Percentiles rank a stretch among this genome's conserved stretches.
Evolutionary conservation across 2,797 vertebrate genomes (phyloP).

Genomic region (Argya squamiceps): DNA sequence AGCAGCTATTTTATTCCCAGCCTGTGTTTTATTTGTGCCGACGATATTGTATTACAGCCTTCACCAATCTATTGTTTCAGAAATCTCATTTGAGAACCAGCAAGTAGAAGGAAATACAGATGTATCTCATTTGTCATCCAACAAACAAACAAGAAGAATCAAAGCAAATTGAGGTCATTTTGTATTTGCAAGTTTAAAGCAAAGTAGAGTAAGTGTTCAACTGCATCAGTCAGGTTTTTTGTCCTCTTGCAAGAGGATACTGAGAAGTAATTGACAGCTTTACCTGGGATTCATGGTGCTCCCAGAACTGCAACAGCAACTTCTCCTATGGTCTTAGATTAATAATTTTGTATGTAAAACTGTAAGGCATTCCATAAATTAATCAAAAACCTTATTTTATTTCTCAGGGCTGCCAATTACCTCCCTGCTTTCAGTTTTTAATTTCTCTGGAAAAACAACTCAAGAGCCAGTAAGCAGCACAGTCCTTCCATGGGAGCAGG

Average conservation of each 20-base stretch:
- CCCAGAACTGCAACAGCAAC: neutral
- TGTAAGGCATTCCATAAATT: neutral
- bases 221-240: neutral
- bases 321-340: neutral
- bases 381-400: neutral
- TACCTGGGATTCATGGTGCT: neutral
- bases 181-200: neutral
- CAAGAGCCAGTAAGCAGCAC: neutral
- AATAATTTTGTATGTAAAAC: neutral
- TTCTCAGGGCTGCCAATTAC: neutral
- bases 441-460: neutral
- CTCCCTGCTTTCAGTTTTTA: neutral
- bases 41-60: rapidly evolving
- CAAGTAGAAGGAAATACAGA: neutral
- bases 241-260: neutral
- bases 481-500: neutral
- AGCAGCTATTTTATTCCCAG: neutral
- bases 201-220: neutral
- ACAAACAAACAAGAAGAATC: neutral
- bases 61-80: neutral
- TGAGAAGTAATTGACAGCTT: neutral
- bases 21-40: neutral
- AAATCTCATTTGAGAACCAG: neutral
- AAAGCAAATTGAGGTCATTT: neutral
- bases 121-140: neutral